Conservation (phyloP, 2,113 vertebrate genomes). For the Elachura formosa region DNA sequence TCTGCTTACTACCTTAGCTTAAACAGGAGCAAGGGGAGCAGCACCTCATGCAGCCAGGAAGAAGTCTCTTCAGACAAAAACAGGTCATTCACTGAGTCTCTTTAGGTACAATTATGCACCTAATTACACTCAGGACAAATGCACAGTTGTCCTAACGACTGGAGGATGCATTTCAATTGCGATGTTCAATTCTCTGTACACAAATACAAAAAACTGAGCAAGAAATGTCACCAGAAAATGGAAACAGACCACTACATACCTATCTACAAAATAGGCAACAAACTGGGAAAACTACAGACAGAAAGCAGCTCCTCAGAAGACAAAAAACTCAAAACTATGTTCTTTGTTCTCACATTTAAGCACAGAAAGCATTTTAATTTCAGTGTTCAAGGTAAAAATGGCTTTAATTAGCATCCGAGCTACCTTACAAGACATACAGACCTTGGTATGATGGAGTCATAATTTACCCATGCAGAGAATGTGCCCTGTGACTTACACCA, state of each 20-base stretch:
- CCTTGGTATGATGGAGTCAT: neutral
- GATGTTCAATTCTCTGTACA: neutral
- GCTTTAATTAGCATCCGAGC: constrained; percentile 23
- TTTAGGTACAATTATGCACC: neutral
- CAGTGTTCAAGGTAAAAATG: constrained; percentile 16
- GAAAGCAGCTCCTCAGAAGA: neutral
- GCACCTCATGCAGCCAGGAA: neutral
- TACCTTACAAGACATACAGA: neutral
- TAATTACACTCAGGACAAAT: constrained; percentile 15
- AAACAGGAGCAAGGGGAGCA: neutral
- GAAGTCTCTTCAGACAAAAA: neutral
- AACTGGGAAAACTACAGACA: neutral
- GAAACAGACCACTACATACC: neutral
- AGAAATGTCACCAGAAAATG: neutral
- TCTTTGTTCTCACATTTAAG: neutral
- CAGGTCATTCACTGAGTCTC: neutral
- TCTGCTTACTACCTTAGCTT: neutral
- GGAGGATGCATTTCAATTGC: neutral
- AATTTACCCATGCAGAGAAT: neutral
- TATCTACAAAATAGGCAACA: neutral
- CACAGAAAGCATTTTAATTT: neutral
- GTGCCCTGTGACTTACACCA: constrained; percentile 15
- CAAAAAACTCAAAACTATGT: neutral
- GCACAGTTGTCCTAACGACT: neutral
- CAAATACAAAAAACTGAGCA: neutral